phyloP scores from a whole-genome alignment of 2,888 invertebrate genomes.

The Hemithea aestivaria region DNA sequence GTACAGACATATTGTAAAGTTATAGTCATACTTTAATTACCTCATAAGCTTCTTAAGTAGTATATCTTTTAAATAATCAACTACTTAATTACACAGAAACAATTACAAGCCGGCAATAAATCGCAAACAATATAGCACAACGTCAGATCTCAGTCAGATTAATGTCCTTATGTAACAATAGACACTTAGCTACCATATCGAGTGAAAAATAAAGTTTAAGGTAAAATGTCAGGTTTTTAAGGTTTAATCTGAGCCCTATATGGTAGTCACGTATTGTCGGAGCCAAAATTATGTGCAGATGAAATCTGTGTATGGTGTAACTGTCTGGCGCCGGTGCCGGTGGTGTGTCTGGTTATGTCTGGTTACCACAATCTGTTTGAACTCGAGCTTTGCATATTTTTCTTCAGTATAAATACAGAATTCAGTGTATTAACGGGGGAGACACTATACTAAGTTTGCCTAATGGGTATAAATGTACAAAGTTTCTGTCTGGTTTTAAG shows the following conservation, averaged over 20 bases:
- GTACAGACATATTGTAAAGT: too few species aligned
- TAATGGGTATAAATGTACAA: too few species aligned
- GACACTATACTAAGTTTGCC: too few species aligned
- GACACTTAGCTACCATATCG: slow-evolving; percentile 46
- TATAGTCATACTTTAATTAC: not conserved
- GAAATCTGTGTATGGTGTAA: slow-evolving; percentile 64
- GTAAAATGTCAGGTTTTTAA: slow-evolving; percentile 49
- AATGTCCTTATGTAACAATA: slow-evolving; percentile 43
- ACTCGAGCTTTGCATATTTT: too few species aligned
- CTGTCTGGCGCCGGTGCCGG: slow-evolving; percentile 59
- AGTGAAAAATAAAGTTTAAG: slow-evolving; percentile 48
- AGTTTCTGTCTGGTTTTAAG: too few species aligned
- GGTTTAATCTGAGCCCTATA: slow-evolving; percentile 52
- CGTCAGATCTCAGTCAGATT: slow-evolving; percentile 13
- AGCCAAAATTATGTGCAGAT: slow-evolving; percentile 66
- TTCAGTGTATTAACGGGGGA: too few species aligned
- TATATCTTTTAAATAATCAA: not conserved
- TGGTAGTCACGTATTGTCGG: slow-evolving; percentile 68
- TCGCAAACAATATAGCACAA: slow-evolving; percentile 11
- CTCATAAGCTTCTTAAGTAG: not conserved
- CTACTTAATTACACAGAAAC: slow-evolving; percentile 1
- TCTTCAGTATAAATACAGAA: too few species aligned
- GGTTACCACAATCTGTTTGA: slow-evolving; percentile 17
- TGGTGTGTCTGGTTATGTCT: too few species aligned
- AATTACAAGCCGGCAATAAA: slow-evolving; percentile 9